Conservation (phyloP, 2,888 invertebrate genomes). For the Tetramorium bicarinatum region DNA sequence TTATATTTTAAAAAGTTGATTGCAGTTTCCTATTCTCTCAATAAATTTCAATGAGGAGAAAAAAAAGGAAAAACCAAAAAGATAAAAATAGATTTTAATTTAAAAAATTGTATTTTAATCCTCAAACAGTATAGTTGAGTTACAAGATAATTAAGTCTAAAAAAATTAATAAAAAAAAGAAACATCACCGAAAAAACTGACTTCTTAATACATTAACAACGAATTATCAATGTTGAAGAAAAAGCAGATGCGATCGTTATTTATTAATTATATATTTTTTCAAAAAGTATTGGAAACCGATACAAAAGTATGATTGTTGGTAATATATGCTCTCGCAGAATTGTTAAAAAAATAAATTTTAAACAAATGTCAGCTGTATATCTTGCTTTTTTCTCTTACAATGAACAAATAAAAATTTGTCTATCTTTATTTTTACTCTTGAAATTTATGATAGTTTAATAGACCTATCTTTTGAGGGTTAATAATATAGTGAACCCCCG, state of each 20-base stretch:
- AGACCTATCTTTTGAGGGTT: neutral
- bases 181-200: neutral
- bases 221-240: neutral
- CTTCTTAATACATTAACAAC: neutral
- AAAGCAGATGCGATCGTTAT: neutral
- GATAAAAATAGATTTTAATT: neutral
- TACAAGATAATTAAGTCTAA: neutral
- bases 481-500: neutral
- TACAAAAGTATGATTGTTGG: neutral
- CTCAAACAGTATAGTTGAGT: neutral
- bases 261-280: neutral
- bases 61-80: neutral
- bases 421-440: neutral
- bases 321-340: neutral
- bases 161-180: neutral
- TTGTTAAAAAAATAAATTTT: neutral
- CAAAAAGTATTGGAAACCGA: neutral
- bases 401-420: neutral
- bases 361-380: neutral
- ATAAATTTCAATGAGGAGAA: neutral
- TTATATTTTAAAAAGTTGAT: neutral
- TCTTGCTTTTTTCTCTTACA: neutral
- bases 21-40: neutral
- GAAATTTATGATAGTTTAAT: neutral
- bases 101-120: slow-evolving; percentile 4